Evolutionary conservation across 2,888 invertebrate genomes (phyloP), one percentile per base, ranked within the genome.

Genomic region (Parascotia fuliginaria): DNA sequence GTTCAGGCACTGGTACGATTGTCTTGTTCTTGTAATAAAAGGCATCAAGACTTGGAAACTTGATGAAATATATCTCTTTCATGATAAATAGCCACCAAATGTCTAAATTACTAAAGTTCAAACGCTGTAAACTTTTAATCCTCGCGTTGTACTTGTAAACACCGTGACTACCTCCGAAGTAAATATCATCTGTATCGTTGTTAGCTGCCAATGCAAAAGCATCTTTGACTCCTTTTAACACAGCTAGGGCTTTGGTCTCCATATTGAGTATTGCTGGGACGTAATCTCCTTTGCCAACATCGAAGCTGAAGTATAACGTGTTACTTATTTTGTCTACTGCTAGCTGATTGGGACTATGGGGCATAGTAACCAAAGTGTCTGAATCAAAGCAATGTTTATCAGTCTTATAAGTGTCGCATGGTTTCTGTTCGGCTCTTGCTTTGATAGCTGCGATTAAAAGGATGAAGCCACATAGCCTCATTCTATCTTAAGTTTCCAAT

Each of bases 131-230:
- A 3, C 47, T 68, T 46, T 78, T 86, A 0, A 47, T 28, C 0
- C 3, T 9, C 0, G 83, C 57, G 31, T 72, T 74, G 63, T 86
- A 89, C 62, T 65, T 86, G 63, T 89, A 89, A 39, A 90, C 84
- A 0, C 90, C 90, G 36, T 85, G 72, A 45, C 82, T 87, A 0
- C 90, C 90, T 1, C 89, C 90, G 42, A 90, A 89, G 58, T 83
- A 89, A 15, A 89, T 77, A 14, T 83, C 81, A 7, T 66, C 72
- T 0, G 56, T 68, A 0, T 7, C 13, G 0, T 69, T 58, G 43
- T 87, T 80, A 36, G 65, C 71, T 6, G 88, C 60, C 41, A 89
- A 77, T 0, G 89, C 89, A 61, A 86, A 90, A 27, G 89, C 87
- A 41, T 90, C 90, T 55, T 80, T 88, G 0, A 89, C 74, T 1